A percentile compares a stretch with the other conserved stretches of the same genome.
Conservation (phyloP, 2,113 vertebrate species). For the Nicator chloris region DNA sequence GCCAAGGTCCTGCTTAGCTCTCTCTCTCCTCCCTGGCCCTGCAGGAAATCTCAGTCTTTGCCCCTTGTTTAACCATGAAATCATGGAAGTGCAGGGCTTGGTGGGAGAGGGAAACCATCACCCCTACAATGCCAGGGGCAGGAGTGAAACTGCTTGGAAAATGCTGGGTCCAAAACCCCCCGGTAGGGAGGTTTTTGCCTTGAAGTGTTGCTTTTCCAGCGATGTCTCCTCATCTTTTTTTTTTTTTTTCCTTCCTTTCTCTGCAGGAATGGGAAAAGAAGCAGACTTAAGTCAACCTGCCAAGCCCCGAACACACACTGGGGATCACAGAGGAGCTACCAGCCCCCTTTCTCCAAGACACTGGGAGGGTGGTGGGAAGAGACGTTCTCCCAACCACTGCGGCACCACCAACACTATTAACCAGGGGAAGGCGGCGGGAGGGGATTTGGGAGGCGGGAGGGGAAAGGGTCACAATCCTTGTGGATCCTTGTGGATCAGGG, state of each 20-base stretch:
- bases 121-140: neutral
- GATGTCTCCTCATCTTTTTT: neutral
- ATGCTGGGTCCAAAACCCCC: neutral
- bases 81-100: neutral
- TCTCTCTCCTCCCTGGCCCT: neutral
- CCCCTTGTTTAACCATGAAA: neutral
- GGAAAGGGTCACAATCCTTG: conserved; percentile 7
- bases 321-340: neutral
- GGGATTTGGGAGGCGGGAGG: conserved; percentile 3
- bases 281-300: conserved; percentile 75
- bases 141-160: neutral
- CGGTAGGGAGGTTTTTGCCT: neutral
- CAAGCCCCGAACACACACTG: neutral
- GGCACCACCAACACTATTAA: neutral
- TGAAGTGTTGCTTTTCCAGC: accelerated
- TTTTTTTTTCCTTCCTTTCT: conserved; percentile 40
- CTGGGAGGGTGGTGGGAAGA: neutral
- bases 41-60: accelerated
- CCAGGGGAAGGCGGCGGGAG: neutral
- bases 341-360: neutral
- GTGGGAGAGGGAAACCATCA: neutral
- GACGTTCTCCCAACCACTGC: neutral
- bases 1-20: conserved; percentile 80
- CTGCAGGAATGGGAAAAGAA: conserved; percentile 96
- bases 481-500: neutral